phyloP scores from a whole-genome alignment of 2,113 vertebrate species.

The Microtus ochrogaster region DNA sequence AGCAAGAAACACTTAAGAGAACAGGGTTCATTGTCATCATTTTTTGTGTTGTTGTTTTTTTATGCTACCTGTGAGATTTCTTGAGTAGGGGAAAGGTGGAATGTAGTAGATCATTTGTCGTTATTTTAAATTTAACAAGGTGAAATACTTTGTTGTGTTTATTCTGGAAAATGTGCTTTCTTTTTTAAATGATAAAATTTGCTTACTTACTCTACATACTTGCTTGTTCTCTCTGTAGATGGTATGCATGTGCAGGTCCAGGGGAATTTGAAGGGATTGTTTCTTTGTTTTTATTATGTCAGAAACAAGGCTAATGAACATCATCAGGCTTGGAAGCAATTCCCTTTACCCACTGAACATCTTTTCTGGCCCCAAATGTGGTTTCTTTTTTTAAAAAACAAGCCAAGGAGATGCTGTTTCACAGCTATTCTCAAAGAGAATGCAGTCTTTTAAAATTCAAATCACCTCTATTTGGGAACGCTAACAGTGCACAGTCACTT shows the following conservation, averaged over 20 bases:
- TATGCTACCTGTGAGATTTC: not conserved
- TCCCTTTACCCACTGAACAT: not conserved
- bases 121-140: not conserved
- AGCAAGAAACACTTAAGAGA: not conserved
- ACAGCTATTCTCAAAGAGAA: not conserved
- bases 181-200: not conserved
- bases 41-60: not conserved
- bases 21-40: not conserved
- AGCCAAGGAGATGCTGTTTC: not conserved
- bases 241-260: not conserved
- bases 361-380: not conserved
- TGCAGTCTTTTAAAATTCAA: not conserved
- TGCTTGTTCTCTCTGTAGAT: not conserved
- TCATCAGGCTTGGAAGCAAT: not conserved
- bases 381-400: constrained; percentile 1
- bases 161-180: not conserved
- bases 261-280: not conserved
- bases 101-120: not conserved
- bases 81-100: not conserved
- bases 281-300: not conserved
- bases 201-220: not conserved
- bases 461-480: not conserved
- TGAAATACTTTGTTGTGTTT: not conserved
- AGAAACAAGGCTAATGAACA: too few species aligned
- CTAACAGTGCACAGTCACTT: not conserved